Percentiles rank a stretch among this genome's conserved stretches.
Evolutionary conservation across 2,797 vertebrate species (phyloP).

Genomic region (Enteromius fasciolatus): DNA sequence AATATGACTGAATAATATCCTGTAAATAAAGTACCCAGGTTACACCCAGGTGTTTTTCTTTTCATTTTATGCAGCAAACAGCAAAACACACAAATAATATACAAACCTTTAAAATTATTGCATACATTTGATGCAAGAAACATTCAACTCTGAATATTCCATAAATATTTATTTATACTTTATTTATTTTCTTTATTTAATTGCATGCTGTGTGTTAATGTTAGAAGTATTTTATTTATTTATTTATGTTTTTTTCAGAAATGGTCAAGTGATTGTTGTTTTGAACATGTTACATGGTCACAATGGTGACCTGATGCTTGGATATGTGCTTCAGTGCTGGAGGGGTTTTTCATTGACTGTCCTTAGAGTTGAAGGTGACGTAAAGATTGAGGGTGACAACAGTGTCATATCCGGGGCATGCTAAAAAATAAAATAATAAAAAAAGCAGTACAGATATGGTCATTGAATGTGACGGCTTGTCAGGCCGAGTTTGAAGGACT

Average conservation of each 20-base stretch:
- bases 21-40: neutral
- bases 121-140: neutral
- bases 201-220: too few relatives aligned
- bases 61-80: neutral
- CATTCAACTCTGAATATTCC: too few relatives aligned
- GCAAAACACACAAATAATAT: neutral
- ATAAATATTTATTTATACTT: too few relatives aligned
- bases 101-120: neutral
- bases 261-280: conserved; percentile 19
- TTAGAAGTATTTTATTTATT: too few relatives aligned
- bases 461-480: conserved; percentile 80
- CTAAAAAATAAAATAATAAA: conserved; percentile 56
- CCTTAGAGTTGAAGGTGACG: conserved; percentile 41
- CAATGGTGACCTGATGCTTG: conserved; percentile 5
- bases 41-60: neutral
- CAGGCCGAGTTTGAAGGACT: conserved; percentile 72
- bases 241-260: neutral
- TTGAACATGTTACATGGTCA: conserved; percentile 32
- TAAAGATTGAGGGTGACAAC: conserved; percentile 76
- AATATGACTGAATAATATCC: too few relatives aligned
- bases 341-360: conserved; percentile 45
- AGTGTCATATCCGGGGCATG: conserved; percentile 65
- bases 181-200: too few relatives aligned
- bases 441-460: conserved; percentile 71
- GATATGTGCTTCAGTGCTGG: conserved; percentile 7